Evolutionary conservation across 2,888 invertebrate species (phyloP).

Genomic region (Phasia obesa): DNA sequence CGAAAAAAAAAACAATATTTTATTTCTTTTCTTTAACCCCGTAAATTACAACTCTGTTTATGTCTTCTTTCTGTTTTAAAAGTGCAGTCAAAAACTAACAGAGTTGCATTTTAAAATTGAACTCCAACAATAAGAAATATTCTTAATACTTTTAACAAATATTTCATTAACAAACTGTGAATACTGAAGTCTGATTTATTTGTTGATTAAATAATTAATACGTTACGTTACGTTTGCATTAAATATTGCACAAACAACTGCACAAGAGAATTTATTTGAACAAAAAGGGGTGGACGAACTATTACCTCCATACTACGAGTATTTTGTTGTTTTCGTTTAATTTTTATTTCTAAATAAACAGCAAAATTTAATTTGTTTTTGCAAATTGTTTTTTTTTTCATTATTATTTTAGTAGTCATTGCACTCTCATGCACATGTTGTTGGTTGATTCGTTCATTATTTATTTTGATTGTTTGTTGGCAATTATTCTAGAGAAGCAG

Average conservation of each 20-base stretch:
- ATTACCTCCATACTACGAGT: slow-evolving; percentile 60
- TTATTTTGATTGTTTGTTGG: slow-evolving; percentile 55
- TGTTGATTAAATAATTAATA: slow-evolving; percentile 45
- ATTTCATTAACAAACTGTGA: slow-evolving; percentile 15
- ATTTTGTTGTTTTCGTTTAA: slow-evolving; percentile 40
- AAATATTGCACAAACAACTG: neutral
- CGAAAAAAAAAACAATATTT: too few relatives aligned
- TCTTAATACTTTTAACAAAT: neutral
- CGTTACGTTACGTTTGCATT: neutral
- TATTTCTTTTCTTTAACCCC: too few relatives aligned
- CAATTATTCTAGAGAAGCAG: slow-evolving; percentile 46
- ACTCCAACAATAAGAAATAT: neutral
- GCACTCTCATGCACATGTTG: slow-evolving; percentile 68
- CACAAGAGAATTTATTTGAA: slow-evolving; percentile 15
- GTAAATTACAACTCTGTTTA: too few relatives aligned
- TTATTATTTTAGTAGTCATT: slow-evolving; percentile 64
- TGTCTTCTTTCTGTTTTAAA: too few relatives aligned
- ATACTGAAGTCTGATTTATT: neutral
- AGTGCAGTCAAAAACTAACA: neutral
- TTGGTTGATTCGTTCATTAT: slow-evolving; percentile 41
- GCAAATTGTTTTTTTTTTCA: slow-evolving; percentile 33
- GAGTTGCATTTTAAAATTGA: neutral
- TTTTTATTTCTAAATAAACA: slow-evolving; percentile 41
- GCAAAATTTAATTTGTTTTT: slow-evolving; percentile 52
- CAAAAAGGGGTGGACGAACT: slow-evolving; percentile 67